Evolutionary conservation across 2,888 invertebrate species (phyloP).

Genomic region (Erebia epiphron): DNA sequence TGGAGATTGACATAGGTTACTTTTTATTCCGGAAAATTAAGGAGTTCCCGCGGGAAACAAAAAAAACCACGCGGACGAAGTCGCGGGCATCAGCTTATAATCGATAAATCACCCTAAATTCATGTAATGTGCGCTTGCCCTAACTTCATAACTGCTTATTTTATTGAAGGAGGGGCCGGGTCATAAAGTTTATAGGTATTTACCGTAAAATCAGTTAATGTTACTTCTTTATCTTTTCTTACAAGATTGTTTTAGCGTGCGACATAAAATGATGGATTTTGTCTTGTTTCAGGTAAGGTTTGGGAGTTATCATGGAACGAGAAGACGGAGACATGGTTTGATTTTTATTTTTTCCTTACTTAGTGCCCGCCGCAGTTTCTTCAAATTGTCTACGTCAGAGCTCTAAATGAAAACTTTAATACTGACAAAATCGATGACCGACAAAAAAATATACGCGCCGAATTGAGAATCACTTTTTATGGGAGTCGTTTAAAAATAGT

Average conservation of each 20-base stretch:
- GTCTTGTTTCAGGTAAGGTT: conserved; percentile 17
- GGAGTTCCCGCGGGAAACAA: no score
- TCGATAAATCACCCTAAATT: conserved; percentile 13
- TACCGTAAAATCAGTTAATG: conserved; percentile 19
- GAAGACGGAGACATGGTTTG: not conserved
- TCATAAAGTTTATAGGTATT: conserved; percentile 14
- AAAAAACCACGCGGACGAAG: no score
- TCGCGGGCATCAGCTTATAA: not conserved
- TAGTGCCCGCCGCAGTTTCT: not conserved
- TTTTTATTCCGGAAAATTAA: no score
- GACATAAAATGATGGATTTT: not conserved
- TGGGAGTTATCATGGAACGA: not conserved
- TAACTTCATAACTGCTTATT: conserved; percentile 11
- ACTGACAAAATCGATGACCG: no score
- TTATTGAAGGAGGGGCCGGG: not conserved
- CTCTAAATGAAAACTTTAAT: no score
- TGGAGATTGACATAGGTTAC: no score
- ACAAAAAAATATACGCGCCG: no score
- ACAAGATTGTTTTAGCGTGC: not conserved
- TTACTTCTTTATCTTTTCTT: not conserved
- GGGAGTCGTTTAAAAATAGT: no score
- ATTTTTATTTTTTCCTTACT: not conserved
- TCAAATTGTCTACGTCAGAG: not conserved
- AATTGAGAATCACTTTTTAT: no score
- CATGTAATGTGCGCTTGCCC: not conserved